Evolutionary conservation across 2,888 invertebrate genomes (phyloP).

Genomic region (Parnassius glacialis): DNA sequence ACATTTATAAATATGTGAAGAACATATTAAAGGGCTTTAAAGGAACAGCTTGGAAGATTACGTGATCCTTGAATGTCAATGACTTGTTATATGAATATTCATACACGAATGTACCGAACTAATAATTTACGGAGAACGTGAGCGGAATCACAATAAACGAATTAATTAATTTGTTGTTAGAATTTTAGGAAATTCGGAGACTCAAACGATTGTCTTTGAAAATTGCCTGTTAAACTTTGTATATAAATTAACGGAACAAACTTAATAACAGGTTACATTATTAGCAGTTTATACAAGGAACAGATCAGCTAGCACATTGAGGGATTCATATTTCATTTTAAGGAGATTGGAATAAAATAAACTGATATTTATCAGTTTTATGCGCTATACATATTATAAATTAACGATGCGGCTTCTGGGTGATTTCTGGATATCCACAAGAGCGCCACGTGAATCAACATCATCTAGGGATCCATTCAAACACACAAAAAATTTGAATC

Average conservation of each 20-base stretch:
- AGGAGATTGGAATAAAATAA: too few species aligned
- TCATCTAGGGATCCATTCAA: too few species aligned
- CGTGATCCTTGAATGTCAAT: constrained; percentile 31
- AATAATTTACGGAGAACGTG: constrained; percentile 45
- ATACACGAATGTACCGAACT: constrained; percentile 43
- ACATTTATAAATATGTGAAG: too few species aligned
- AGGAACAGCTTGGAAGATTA: constrained; percentile 26
- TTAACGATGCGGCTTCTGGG: too few species aligned
- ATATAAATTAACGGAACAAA: constrained; percentile 1
- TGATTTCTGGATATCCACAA: too few species aligned
- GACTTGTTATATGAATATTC: constrained; percentile 53
- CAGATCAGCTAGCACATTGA: too few species aligned
- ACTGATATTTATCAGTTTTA: too few species aligned
- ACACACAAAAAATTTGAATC: too few species aligned
- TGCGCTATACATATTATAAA: too few species aligned
- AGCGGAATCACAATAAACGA: constrained; percentile 39
- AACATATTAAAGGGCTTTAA: constrained; percentile 31
- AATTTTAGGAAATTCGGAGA: constrained; percentile 24
- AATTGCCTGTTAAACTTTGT: constrained; percentile 14
- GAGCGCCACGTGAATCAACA: too few species aligned
- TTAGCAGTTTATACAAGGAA: too few species aligned
- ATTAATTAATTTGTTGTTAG: constrained; percentile 35
- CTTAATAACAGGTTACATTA: neutral
- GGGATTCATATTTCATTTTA: too few species aligned
- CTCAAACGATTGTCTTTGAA: constrained; percentile 4